phyloP scores from a whole-genome alignment of 2,888 invertebrate species.

The Apantesis nais region DNA sequence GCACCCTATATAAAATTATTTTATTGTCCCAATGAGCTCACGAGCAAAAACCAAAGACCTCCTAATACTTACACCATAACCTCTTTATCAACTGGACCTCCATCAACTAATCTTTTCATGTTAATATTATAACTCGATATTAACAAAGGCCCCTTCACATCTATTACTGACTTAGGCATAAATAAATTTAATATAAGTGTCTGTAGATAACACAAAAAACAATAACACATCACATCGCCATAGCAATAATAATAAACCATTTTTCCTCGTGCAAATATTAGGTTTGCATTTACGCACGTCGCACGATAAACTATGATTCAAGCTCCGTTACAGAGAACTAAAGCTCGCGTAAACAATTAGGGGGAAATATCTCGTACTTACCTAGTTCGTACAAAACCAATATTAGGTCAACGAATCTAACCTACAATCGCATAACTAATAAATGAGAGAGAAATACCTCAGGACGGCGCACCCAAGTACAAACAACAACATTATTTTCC shows the following conservation, averaged over 20 bases:
- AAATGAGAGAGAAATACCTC: conserved; percentile 1
- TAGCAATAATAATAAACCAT: background rate
- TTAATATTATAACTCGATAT: background rate
- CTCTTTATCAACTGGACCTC: background rate
- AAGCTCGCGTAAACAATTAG: conserved; percentile 16
- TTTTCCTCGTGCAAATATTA: conserved; percentile 21
- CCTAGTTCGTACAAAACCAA: background rate
- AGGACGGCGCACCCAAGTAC: background rate
- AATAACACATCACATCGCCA: background rate
- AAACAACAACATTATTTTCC: background rate
- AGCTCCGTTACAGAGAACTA: conserved; percentile 12
- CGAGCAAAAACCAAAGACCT: background rate
- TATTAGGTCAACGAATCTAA: conserved; percentile 14
- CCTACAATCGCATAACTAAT: conserved; percentile 1
- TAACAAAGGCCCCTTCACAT: conserved; percentile 7
- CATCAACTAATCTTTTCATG: background rate
- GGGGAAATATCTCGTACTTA: conserved; percentile 12
- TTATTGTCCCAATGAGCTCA: background rate
- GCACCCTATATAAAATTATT: background rate
- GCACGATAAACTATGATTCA: conserved; percentile 12
- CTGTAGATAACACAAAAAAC: background rate
- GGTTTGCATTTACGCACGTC: conserved; percentile 4
- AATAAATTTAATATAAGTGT: background rate
- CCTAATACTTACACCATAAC: background rate
- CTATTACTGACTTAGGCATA: background rate